phyloP scores from a whole-genome alignment of 2,888 invertebrate genomes.

The Tetragnatha montana region DNA sequence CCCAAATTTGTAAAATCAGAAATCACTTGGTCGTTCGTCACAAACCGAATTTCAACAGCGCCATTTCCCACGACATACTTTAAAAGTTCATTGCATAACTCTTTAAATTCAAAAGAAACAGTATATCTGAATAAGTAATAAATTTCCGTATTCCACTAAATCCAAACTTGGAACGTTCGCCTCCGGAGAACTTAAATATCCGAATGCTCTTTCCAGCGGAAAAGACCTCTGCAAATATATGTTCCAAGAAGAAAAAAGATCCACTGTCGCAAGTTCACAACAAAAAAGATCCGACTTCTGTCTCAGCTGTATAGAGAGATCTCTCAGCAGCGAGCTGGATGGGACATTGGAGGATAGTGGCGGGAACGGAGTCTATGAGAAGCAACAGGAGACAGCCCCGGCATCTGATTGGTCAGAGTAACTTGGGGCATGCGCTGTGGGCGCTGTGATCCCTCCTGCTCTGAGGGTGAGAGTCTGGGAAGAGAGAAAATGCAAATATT shows the following conservation, averaged over 20 bases:
- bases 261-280: background rate
- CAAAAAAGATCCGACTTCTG: background rate
- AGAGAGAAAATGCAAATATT: constrained; percentile 49
- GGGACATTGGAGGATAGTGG: constrained; percentile 32
- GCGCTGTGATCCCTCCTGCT: constrained; percentile 13
- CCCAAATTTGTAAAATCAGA: too few species aligned
- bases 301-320: constrained; percentile 12
- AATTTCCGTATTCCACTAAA: constrained; percentile 12
- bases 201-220: background rate
- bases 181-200: background rate
- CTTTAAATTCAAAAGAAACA: too few species aligned
- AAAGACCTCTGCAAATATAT: background rate
- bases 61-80: too few species aligned
- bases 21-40: too few species aligned
- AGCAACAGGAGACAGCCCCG: constrained; percentile 59
- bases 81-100: too few species aligned
- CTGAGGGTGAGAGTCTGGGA: constrained; percentile 9
- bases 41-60: too few species aligned
- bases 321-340: background rate
- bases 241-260: background rate
- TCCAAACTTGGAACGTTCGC: constrained; percentile 1
- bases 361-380: constrained; percentile 33
- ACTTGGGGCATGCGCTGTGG: constrained; percentile 27
- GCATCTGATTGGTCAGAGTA: constrained; percentile 32
- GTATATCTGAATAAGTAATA: too few species aligned